Conservation (phyloP, 2,113 vertebrate genomes). For the Scopus umbretta region DNA sequence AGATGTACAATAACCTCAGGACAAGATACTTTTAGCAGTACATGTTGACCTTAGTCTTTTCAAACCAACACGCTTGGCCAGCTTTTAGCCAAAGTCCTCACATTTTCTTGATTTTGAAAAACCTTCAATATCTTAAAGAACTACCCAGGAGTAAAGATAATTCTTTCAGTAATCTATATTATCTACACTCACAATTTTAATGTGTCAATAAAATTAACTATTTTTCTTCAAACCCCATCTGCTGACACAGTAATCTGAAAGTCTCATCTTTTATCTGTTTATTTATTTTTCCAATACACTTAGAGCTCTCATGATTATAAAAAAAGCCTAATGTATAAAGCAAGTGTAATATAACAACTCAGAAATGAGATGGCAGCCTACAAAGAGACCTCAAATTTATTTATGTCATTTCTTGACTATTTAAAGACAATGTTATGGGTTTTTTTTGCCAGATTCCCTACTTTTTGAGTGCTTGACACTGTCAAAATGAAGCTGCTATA, state of each 20-base stretch:
- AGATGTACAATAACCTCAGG: background rate
- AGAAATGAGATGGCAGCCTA: background rate
- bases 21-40: background rate
- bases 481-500: background rate
- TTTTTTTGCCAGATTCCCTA: background rate
- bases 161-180: background rate
- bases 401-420: background rate
- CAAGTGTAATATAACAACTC: background rate
- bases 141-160: background rate
- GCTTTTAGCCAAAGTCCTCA: background rate
- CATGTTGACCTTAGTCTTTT: background rate
- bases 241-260: background rate
- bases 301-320: background rate
- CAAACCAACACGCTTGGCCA: background rate
- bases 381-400: background rate
- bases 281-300: background rate
- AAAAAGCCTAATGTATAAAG: background rate
- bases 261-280: background rate
- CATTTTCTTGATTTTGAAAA: background rate
- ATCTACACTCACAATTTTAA: background rate
- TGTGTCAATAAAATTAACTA: background rate
- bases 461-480: background rate
- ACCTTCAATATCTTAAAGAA: background rate
- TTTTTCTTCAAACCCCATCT: background rate
- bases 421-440: background rate